Percentiles rank a stretch among this genome's conserved stretches.
phyloP scores from a whole-genome alignment of 2,888 invertebrate genomes.

The Brachyopa scutellaris region DNA sequence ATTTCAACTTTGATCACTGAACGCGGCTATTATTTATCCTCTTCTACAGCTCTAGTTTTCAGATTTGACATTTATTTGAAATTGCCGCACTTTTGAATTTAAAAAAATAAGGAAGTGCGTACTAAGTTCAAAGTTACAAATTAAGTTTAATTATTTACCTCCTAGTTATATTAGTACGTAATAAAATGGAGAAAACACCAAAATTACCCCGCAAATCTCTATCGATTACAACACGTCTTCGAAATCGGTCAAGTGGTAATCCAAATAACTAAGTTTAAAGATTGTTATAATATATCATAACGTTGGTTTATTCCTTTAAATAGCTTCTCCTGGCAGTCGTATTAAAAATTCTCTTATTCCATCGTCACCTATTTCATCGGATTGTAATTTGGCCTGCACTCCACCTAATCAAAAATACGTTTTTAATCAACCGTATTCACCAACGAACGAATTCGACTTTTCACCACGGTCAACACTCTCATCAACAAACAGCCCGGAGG shows the following conservation, averaged over 20 bases:
- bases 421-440: constrained; percentile 77
- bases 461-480: constrained; percentile 78
- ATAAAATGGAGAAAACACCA: constrained; percentile 76
- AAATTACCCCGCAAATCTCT: constrained; percentile 76
- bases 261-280: not conserved
- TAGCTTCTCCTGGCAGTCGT: constrained; percentile 76
- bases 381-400: constrained; percentile 75
- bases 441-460: constrained; percentile 75
- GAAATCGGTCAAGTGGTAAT: constrained; percentile 76
- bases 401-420: constrained; percentile 76
- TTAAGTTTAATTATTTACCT: not conserved
- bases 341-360: constrained; percentile 35
- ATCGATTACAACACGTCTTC: constrained; percentile 76
- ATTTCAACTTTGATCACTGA: too few relatives aligned
- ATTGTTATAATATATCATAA: not conserved
- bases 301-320: not conserved
- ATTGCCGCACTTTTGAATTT: constrained; percentile 50
- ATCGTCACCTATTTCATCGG: constrained; percentile 60
- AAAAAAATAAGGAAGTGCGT: not conserved
- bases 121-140: not conserved
- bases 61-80: not conserved
- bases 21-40: too few relatives aligned
- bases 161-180: not conserved
- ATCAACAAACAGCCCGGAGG: constrained; percentile 78
- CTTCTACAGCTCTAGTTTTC: constrained; percentile 5